Base-by-base conservation (phyloP, 2,113 vertebrate species). In the Rafetus swinhoei region DNA sequence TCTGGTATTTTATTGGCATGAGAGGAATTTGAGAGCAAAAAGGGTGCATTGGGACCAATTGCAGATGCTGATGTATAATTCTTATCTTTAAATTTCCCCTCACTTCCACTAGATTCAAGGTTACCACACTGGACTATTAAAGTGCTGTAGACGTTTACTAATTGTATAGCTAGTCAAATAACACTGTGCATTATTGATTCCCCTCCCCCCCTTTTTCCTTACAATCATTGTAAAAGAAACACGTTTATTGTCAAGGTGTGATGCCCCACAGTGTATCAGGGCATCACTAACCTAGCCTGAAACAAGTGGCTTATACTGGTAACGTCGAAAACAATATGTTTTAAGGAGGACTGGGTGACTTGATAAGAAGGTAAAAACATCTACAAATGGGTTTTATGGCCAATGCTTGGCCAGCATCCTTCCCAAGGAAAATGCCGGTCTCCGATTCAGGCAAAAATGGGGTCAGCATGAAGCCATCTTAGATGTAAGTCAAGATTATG, bases 101-200 rank as follows among this genome's bases (percentile, higher is more conserved):
- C 87, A 96, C 90, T 94, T 96, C 93, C 90, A 91, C 92, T 77
- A 77, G 89, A 96, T 95, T 95, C 97, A 98, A 98, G 97, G 97
- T 97, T 97, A 97, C 79, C 88, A 35, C 77, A 74, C 82, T 39
- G 54, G 54, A 84, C 95, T 90, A 94, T 94, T 77, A 5, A 4
- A 84, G 92, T 79, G 90, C 89, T 12, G 65, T 1, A n/a, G 77
- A 6, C 90, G 85, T 69, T 79, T 91, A 90, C 88, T 97, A 91
- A 97, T 86, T 96, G 95, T 91, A 6, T 82, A 82, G 52, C 79
- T 84, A 57, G 85, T 92, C 89, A 89, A 94, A 76, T 62, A 93
- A 86, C 56, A 86, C 62, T 88, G 92, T 9, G 0, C 19, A 74
- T 54, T 59, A 89, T 81, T 93, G 77, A 45, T 90, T 82, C 59